Percentiles rank a stretch among this genome's conserved stretches.
Conservation (phyloP, 2,113 vertebrate genomes). For the Cinclus mexicanus region DNA sequence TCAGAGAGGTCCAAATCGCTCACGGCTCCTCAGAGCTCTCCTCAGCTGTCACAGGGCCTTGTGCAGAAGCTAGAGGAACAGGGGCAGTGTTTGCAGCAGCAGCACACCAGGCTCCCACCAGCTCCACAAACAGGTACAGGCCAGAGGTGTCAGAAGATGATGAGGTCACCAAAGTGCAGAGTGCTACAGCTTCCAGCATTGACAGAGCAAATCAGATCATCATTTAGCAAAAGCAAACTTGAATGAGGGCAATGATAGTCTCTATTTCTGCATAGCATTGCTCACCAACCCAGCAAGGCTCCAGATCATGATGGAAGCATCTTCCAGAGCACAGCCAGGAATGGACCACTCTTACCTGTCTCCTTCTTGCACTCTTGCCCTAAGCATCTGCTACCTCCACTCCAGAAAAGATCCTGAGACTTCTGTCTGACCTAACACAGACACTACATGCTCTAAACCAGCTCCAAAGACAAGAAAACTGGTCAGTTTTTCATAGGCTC, state of each 20-base stretch:
- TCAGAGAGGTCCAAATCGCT: background rate
- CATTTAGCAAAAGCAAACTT: background rate
- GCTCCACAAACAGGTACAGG: background rate
- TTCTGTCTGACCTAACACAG: background rate
- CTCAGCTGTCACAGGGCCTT: background rate
- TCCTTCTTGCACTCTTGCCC: background rate
- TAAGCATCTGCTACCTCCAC: background rate
- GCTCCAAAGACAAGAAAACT: background rate
- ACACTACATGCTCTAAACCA: background rate
- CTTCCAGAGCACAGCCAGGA: background rate
- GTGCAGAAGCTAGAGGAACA: background rate
- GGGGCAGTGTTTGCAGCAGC: background rate
- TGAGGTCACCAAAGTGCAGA: background rate
- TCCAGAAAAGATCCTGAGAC: background rate
- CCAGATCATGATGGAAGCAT: background rate
- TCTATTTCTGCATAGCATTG: background rate
- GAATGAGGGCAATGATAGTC: background rate
- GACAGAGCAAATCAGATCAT: background rate
- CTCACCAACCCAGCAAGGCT: background rate
- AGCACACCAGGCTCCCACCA: background rate
- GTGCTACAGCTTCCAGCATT: background rate
- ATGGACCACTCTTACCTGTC: background rate
- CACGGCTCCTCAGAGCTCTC: background rate
- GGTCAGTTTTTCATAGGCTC: background rate
- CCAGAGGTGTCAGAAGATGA: background rate